Evolutionary conservation across 2,113 vertebrate genomes (phyloP).

Genomic region (Equus quagga): DNA sequence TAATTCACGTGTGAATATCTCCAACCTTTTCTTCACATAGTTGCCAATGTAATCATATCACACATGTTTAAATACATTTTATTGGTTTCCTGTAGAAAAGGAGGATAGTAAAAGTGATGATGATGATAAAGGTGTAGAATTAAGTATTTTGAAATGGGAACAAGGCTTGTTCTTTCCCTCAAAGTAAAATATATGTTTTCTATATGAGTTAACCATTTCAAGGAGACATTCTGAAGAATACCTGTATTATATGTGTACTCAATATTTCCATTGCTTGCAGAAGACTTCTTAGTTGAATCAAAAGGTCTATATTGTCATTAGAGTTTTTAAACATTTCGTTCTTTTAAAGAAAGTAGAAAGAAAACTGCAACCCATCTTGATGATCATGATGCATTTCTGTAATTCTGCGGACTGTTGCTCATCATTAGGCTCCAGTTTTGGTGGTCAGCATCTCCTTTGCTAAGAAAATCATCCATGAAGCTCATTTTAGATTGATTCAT

Average conservation of each 20-base stretch:
- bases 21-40: background rate
- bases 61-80: background rate
- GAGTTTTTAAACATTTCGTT: background rate
- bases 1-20: background rate
- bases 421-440: background rate
- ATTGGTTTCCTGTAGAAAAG: background rate
- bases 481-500: background rate
- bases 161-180: background rate
- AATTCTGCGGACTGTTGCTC: background rate
- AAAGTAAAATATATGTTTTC: background rate
- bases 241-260: background rate
- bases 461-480: conserved; percentile 2
- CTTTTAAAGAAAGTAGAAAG: conserved; percentile 1
- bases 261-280: background rate
- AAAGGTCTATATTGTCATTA: background rate
- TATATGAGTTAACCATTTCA: background rate
- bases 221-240: background rate
- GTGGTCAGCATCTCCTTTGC: background rate
- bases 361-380: background rate
- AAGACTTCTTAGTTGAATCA: background rate
- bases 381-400: background rate
- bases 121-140: background rate
- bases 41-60: background rate
- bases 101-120: background rate
- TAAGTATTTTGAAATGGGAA: background rate